phyloP scores from a whole-genome alignment of 2,797 vertebrate species.

The Eurystomus glaucurus region DNA sequence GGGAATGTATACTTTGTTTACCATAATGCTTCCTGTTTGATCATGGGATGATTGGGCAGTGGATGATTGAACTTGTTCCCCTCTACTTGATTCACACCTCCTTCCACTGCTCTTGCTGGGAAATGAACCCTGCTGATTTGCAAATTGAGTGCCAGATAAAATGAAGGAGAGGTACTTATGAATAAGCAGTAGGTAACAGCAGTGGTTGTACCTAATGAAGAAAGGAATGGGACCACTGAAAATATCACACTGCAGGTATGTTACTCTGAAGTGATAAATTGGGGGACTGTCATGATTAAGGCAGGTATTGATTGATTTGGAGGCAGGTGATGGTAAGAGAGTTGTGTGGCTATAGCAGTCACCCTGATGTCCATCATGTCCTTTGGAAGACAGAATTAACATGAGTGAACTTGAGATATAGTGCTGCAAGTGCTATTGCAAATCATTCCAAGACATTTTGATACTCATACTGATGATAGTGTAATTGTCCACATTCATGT shows the following conservation, averaged over 20 bases:
- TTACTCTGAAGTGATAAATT: neutral
- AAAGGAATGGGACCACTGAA: neutral
- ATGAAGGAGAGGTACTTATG: neutral
- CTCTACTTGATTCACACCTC: accelerated
- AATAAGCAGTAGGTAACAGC: neutral
- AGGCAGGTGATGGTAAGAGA: neutral
- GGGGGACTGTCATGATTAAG: neutral
- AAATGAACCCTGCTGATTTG: neutral
- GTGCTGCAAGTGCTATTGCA: neutral
- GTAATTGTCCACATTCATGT: neutral
- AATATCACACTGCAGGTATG: neutral
- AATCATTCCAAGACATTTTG: neutral
- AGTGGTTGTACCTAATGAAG: neutral
- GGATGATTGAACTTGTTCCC: neutral
- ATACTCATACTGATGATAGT: neutral
- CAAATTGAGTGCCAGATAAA: neutral
- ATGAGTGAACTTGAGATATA: neutral
- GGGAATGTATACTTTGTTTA: neutral
- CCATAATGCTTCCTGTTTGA: neutral
- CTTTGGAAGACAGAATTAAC: neutral
- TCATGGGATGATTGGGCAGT: neutral
- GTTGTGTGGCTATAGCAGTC: accelerated
- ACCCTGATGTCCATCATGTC: neutral
- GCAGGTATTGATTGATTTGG: neutral
- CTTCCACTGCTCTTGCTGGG: neutral